Evolutionary conservation across 1,140 invertebrate genomes (phyloP).

Genomic region (Bombus consobrinus): DNA sequence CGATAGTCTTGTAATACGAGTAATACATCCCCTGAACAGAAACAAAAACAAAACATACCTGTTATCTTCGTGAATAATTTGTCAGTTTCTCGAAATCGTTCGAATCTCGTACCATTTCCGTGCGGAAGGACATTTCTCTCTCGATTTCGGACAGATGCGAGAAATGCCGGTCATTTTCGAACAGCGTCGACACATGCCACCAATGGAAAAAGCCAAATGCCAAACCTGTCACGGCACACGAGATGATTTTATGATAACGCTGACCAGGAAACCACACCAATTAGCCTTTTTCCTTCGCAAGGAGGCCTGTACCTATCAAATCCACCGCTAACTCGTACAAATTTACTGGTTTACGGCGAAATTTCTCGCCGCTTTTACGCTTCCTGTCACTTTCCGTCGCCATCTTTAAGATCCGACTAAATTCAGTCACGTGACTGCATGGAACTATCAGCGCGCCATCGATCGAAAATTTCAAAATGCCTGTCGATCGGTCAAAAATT

Average conservation of each 20-base stretch:
- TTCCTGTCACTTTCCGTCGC: constrained; percentile 56
- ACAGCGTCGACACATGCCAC: constrained; percentile 88
- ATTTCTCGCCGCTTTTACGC: constrained; percentile 36
- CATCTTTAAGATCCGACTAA: constrained; percentile 35
- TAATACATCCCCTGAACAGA: constrained; percentile 91
- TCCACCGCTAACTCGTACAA: constrained; percentile 44
- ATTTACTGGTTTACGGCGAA: constrained; percentile 3
- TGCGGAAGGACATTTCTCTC: constrained; percentile 91
- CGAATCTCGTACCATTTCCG: constrained; percentile 87
- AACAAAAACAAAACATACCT: constrained; percentile 41
- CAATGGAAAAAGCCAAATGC: constrained; percentile 82
- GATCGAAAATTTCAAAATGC: neutral
- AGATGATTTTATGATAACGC: constrained; percentile 33
- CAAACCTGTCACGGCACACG: constrained; percentile 66
- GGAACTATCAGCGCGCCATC: neutral
- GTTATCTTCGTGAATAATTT: neutral
- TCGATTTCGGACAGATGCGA: constrained; percentile 92
- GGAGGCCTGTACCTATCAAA: constrained; percentile 54
- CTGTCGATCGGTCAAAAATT: neutral
- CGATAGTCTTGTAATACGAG: constrained; percentile 92
- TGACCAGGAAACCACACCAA: neutral
- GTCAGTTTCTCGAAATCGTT: neutral
- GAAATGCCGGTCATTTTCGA: constrained; percentile 92
- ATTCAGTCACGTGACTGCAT: neutral
- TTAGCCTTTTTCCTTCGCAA: neutral